Base-by-base conservation (phyloP, 2,888 invertebrate species). In the Lithophane ornitopus region DNA sequence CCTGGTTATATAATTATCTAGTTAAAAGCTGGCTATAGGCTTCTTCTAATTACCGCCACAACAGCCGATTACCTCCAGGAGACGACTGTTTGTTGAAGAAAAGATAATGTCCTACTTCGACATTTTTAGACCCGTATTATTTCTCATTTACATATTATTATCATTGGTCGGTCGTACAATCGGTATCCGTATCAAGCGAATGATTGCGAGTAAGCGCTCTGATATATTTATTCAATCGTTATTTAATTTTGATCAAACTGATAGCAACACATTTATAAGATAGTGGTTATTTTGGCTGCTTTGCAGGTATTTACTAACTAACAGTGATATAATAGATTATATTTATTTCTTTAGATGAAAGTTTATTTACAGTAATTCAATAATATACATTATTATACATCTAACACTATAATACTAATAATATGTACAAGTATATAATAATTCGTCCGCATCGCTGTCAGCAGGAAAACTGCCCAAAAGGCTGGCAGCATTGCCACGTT, bases 141-240 rank as follows among this genome's bases (percentile, higher is more conserved):
- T 73, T 56, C 34, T 34, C 22, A 26, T 59, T 39, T 59, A 22
- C 22, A 28, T 58, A 44, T 34, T 58, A 44, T n/a, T 34, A 77
- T 46, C 34, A 7, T 52, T 59, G 44, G 41, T 78, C 52, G 26
- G 22, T 79, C 59, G 14, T 16, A 70, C 34, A 16, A 59, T 34
- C 49, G 58, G 34, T 1, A 26, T 52, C n/a, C n/a, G 26, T 49
- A 58, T 44, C 41, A n/a, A 44, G 34, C 78, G n/a, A 78, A 28
- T 22, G 69, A 79, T 22, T 34, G 34, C 78, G n/a, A 78, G 41
- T 16, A 58, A 79, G 34, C 44, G 26, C 58, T 78, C 34, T 16
- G 58, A 49, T 26, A 78, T 76, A 59, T 78, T 78, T 76, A 58
- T 78, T 58, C 49, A 76, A 68, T 66, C 66, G 58, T 77, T 56